Base-by-base conservation (phyloP, 1,140 invertebrate species). In the Goniozus legneri region DNA sequence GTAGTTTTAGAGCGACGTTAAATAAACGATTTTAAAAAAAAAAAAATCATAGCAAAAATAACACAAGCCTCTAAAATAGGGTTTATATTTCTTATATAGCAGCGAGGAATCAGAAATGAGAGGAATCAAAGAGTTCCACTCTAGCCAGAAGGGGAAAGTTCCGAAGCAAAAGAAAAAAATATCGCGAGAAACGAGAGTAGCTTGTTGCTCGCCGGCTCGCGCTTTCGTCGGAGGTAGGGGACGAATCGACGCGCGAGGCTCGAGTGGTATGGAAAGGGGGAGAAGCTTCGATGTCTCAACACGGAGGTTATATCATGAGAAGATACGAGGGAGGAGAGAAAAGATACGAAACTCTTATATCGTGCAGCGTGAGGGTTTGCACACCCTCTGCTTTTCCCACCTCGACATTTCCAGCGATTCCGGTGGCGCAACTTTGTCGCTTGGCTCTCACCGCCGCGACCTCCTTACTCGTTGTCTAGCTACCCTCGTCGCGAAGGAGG, bases 401-500 rank as follows among this genome's bases (percentile, higher is more conserved):
- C n/a, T n/a, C n/a, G n/a, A n/a, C n/a, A n/a, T 27, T 27, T 27
- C 24, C 24, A 27, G 24, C 24, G 4, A 4, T 6, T 6, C 24
- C 24, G 4, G 4, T 4, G 4, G 24, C 24, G 24, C 24, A 10
- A 27, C 10, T 10, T 27, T 10, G 4, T 27, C 24, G 24, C 24
- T 27, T 6, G 4, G 4, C 24, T 27, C 24, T 27, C 10, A 6
- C 10, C 24, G 4, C 10, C 24, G n/a, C 24, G 4, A 4, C 10
- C 24, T 27, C 24, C 24, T 6, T 4, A 27, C 24, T 27, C 24
- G 4, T 10, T 27, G 24, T 10, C 24, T 10, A 27, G 24, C 24
- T n/a, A 27, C 4, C 24, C 21, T 31, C 15, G 8, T 50, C 44
- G 52, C 52, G 52, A 37, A 36, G 52, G 49, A 55, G 48, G 54